These are phyloP conservation scores for Tachuris rubrigastra DNA, from an alignment of 2,113 vertebrate genomes.

Conservation along the genomic window DNA sequence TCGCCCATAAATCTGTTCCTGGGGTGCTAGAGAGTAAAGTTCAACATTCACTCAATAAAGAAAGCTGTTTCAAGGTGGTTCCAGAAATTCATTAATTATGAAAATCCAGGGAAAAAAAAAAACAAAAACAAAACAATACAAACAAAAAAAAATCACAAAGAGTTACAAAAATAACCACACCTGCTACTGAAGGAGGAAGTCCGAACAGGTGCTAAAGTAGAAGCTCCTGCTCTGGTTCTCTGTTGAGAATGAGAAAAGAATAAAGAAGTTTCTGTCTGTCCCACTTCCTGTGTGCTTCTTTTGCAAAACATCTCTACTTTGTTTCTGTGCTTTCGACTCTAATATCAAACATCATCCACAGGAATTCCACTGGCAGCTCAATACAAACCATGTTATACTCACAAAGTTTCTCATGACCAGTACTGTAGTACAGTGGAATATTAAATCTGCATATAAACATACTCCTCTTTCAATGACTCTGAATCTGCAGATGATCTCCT, in stretches of 20 bases:
- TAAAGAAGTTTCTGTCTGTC: neutral
- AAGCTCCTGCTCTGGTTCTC: neutral
- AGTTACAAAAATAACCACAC: neutral
- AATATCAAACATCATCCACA: neutral
- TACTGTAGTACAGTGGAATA: neutral
- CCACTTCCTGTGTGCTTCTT: neutral
- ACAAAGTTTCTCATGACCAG: neutral
- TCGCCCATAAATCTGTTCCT: neutral
- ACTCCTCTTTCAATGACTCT: neutral
- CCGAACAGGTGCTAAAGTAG: neutral
- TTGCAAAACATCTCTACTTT: neutral
- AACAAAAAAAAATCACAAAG: neutral
- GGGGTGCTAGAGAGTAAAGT: neutral
- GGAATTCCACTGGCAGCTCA: neutral
- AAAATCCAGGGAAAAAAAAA: neutral
- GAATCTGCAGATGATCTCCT: neutral
- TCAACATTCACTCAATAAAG: neutral
- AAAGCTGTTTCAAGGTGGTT: neutral
- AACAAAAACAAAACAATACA: too few relatives aligned
- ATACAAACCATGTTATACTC: neutral
- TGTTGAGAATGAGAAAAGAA: neutral
- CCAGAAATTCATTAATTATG: neutral
- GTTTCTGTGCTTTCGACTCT: fast-evolving
- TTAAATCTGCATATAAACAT: neutral
- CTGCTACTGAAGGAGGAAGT: neutral